phyloP scores from a whole-genome alignment of 2,113 vertebrate species.

The Nothobranchius kuhntae region DNA sequence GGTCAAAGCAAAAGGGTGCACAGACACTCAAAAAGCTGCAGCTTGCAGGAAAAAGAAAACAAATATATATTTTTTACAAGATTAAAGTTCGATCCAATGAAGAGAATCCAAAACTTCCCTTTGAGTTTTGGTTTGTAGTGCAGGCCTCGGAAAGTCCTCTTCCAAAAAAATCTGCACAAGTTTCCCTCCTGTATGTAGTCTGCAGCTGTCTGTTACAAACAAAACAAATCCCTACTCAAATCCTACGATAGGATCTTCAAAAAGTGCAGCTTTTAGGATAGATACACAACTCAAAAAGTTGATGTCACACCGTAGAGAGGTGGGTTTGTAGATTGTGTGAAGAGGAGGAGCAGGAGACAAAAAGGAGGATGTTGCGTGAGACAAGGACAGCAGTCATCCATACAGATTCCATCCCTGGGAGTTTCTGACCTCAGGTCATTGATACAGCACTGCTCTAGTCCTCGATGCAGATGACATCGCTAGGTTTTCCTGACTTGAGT shows the following conservation, averaged over 20 bases:
- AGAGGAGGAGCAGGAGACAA: conserved; percentile 33
- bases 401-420: conserved; percentile 57
- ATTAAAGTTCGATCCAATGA: conserved; percentile 30
- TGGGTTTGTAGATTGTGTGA: conserved; percentile 30
- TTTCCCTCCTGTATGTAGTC: conserved; percentile 14
- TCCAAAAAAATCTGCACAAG: conserved; percentile 32
- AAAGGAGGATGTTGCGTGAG: conserved; percentile 15
- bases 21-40: conserved; percentile 36
- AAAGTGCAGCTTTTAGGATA: conserved; percentile 78
- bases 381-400: conserved; percentile 41
- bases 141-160: conserved; percentile 31
- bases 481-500: conserved; percentile 75
- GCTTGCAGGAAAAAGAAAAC: conserved; percentile 10
- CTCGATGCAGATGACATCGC: conserved; percentile 79
- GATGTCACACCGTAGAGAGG: conserved; percentile 36
- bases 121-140: conserved; percentile 28
- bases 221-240: conserved; percentile 61
- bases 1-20: conserved; percentile 44
- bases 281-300: conserved; percentile 56
- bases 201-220: conserved; percentile 40
- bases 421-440: conserved; percentile 49
- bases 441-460: conserved; percentile 63
- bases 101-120: conserved; percentile 27
- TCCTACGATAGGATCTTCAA: conserved; percentile 52
- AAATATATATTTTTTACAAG: conserved; percentile 44